Percentiles rank a stretch among this genome's conserved stretches.
These are phyloP conservation scores for Mylabris phalerata DNA, from an alignment of 1,140 invertebrate species.

Conservation along the genomic window DNA sequence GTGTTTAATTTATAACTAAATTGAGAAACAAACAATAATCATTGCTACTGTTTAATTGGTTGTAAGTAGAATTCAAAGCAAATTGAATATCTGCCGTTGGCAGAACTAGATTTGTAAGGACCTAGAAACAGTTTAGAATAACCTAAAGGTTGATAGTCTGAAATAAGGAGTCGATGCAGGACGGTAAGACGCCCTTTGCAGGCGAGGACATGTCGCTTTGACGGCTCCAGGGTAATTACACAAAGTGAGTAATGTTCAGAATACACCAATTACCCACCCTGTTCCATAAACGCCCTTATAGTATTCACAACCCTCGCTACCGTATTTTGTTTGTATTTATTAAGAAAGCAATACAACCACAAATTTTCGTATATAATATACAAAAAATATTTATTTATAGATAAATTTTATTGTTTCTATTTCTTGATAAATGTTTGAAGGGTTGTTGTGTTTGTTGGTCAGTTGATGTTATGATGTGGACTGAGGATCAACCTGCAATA, in stretches of 20 bases:
- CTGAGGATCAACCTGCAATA: conserved; percentile 37
- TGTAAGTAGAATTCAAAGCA: conserved; percentile 6
- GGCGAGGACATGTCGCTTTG: conserved; percentile 40
- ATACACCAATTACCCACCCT: conserved; percentile 34
- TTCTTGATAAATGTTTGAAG: too few relatives aligned
- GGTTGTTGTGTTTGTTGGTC: conserved; percentile 8
- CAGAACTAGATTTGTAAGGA: conserved; percentile 10
- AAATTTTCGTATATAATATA: not conserved
- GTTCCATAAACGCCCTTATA: conserved; percentile 12
- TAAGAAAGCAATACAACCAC: conserved; percentile 15
- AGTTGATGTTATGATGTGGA: conserved; percentile 38
- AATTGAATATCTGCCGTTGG: conserved; percentile 8
- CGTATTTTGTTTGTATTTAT: conserved; percentile 9
- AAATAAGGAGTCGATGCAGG: conserved; percentile 25
- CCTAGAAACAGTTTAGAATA: conserved; percentile 21
- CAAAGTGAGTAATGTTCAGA: conserved; percentile 39
- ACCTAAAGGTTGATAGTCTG: conserved; percentile 21
- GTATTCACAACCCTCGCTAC: conserved; percentile 18
- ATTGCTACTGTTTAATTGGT: conserved; percentile 6
- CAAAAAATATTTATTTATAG: too few relatives aligned
- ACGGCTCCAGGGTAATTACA: conserved; percentile 41
- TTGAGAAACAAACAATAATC: not conserved
- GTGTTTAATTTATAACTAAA: not conserved
- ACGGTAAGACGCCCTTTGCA: conserved; percentile 30
- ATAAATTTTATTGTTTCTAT: too few relatives aligned